Conservation (phyloP, 1,140 invertebrate genomes). For the Paraescarpia echinospica region DNA sequence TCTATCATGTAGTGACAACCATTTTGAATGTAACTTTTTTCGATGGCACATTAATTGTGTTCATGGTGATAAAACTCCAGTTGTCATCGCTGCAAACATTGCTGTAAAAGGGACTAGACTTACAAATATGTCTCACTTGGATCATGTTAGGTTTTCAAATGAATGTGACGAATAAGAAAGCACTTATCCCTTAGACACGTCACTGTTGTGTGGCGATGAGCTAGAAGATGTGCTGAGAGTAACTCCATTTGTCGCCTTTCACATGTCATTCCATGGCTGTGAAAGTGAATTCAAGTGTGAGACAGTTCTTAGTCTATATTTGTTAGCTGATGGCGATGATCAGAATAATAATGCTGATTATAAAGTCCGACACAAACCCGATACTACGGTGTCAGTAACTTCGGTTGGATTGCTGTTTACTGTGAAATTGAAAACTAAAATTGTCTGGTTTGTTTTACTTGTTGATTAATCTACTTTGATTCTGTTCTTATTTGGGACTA, state of each 20-base stretch:
- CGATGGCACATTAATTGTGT: too few relatives aligned
- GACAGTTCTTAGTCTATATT: neutral
- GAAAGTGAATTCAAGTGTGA: slow-evolving; percentile 5
- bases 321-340: too few relatives aligned
- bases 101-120: neutral
- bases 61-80: neutral
- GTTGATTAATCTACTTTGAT: too few relatives aligned
- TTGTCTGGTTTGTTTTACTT: too few relatives aligned
- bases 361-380: too few relatives aligned
- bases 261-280: neutral
- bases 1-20: neutral
- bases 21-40: neutral
- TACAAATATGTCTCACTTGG: neutral
- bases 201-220: neutral
- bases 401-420: too few relatives aligned
- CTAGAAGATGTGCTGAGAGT: neutral
- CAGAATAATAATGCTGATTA: too few relatives aligned
- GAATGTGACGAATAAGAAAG: neutral
- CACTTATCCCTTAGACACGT: neutral
- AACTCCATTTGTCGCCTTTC: neutral
- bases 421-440: too few relatives aligned
- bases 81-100: neutral
- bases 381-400: too few relatives aligned
- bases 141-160: neutral
- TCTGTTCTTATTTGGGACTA: too few relatives aligned